A percentile compares a stretch with the other conserved stretches of the same genome.
phyloP scores from a whole-genome alignment of 2,888 invertebrate genomes.

The Chamaedrilus cognettii region DNA sequence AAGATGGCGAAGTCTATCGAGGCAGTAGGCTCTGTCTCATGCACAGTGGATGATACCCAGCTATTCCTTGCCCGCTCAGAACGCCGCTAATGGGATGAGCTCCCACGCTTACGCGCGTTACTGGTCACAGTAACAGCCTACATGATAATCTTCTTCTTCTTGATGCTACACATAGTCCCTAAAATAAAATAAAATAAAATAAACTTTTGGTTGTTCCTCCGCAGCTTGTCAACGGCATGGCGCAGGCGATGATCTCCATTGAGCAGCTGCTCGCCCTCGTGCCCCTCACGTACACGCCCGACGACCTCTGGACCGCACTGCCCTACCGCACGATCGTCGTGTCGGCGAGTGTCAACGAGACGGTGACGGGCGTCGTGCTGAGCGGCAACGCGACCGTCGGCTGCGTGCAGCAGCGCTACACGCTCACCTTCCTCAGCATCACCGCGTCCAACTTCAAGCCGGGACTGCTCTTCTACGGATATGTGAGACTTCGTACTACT shows the following conservation, averaged over 20 bases:
- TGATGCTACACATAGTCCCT: neutral
- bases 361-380: constrained; percentile 1
- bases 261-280: constrained; percentile 10
- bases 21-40: no score
- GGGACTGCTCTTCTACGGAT: constrained; percentile 5
- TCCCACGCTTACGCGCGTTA: no score
- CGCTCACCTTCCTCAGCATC: constrained; percentile 7
- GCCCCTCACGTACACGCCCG: neutral
- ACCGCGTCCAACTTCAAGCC: constrained; percentile 13
- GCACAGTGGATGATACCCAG: no score
- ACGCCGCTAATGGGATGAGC: no score
- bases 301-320: neutral
- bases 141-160: neutral
- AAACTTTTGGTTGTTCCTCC: neutral
- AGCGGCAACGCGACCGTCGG: constrained; percentile 5
- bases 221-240: constrained; percentile 17
- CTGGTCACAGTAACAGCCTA: no score
- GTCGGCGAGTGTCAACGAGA: constrained; percentile 7
- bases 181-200: neutral
- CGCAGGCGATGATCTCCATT: neutral
- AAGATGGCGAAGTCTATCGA: no score
- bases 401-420: neutral
- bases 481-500: constrained; percentile 4
- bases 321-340: constrained; percentile 2
- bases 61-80: no score